These are phyloP conservation scores for Tetragonisca angustula DNA, from an alignment of 2,888 invertebrate species.

Conservation along the genomic window DNA sequence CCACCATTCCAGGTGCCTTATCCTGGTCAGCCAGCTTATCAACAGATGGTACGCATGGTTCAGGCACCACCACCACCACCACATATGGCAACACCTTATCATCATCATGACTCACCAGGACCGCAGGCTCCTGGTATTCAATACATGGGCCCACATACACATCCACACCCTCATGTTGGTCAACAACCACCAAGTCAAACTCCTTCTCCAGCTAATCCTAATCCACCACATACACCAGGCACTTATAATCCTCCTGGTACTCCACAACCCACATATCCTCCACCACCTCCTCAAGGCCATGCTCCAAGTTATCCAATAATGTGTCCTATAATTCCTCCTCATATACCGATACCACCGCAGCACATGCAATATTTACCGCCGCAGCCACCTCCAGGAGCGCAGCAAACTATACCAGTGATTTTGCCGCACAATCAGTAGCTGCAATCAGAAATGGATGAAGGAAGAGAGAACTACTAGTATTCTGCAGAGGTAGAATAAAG, in stretches of 20 bases:
- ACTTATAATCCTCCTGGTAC: constrained; percentile 85
- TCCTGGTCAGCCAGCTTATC: constrained; percentile 85
- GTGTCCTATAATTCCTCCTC: constrained; percentile 86
- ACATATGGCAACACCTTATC: constrained; percentile 81
- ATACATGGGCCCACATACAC: constrained; percentile 85
- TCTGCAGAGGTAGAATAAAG: constrained; percentile 71
- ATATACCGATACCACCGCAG: constrained; percentile 84
- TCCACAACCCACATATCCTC: constrained; percentile 85
- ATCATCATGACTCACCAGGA: constrained; percentile 86
- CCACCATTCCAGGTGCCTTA: constrained; percentile 88
- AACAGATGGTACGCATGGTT: constrained; percentile 85
- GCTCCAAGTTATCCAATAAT: constrained; percentile 86
- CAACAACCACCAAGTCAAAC: constrained; percentile 83
- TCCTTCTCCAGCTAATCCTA: constrained; percentile 82
- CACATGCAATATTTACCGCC: constrained; percentile 86
- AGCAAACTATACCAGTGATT: constrained; percentile 84
- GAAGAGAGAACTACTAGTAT: constrained; percentile 74
- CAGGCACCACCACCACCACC: constrained; percentile 81
- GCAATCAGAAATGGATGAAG: constrained; percentile 80
- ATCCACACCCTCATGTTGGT: constrained; percentile 81
- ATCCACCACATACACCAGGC: constrained; percentile 86
- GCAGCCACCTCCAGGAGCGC: constrained; percentile 84
- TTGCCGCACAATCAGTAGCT: constrained; percentile 85
- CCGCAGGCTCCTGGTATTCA: constrained; percentile 85
- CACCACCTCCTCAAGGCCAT: constrained; percentile 86